Conservation (phyloP, 1,140 invertebrate species). For the Dermatophagoides farinae region DNA sequence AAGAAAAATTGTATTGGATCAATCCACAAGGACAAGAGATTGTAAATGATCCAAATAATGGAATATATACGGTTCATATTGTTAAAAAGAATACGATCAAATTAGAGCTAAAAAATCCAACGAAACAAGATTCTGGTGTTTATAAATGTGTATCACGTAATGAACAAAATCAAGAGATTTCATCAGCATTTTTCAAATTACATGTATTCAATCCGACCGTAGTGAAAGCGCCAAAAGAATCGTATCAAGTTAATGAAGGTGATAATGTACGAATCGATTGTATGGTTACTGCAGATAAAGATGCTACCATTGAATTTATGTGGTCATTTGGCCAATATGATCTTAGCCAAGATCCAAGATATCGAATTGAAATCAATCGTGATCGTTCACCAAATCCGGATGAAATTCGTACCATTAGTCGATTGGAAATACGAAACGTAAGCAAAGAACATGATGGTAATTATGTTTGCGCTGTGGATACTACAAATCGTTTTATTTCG, state of each 20-base stretch:
- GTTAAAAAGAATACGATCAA: slow-evolving; percentile 1
- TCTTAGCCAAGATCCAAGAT: background rate
- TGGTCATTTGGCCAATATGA: background rate
- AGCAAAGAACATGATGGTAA: slow-evolving; percentile 10
- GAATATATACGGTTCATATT: background rate
- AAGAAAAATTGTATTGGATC: background rate
- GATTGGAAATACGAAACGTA: background rate
- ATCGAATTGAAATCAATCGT: background rate
- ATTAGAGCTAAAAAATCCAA: background rate
- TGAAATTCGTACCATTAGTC: background rate
- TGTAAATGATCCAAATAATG: background rate
- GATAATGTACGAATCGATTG: background rate
- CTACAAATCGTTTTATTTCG: background rate
- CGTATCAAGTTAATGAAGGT: background rate
- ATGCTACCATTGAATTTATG: background rate
- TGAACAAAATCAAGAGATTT: background rate
- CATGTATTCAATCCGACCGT: slow-evolving; percentile 1
- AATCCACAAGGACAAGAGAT: background rate
- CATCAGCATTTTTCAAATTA: background rate
- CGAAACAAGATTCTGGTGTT: background rate
- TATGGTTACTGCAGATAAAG: background rate
- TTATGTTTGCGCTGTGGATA: background rate
- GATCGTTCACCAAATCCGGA: background rate
- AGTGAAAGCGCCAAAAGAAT: background rate
- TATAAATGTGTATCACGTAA: background rate